Base-by-base conservation (phyloP, 2,113 vertebrate genomes). In the Microcebus ravelobensis region DNA sequence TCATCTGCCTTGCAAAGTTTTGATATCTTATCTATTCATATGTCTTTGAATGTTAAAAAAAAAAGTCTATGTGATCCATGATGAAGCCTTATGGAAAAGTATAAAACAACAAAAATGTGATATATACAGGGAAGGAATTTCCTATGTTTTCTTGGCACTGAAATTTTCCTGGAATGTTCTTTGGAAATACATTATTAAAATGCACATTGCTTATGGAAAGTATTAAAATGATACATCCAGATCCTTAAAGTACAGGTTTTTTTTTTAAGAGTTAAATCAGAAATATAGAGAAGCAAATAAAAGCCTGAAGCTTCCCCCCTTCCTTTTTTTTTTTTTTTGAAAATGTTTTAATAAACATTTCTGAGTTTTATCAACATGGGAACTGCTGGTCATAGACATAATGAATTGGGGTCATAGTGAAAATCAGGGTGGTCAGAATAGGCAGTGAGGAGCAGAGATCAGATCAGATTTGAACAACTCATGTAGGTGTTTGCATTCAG, bases 131-230 rank as follows among this genome's bases (percentile, higher is more conserved):
- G 31, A 97, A 95, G 4, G 23, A 92, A 85, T 92, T 85, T 92
- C 31, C 63, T 91, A 59, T 90, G 55, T 68, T 88, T 91, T 90
- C 79, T 95, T 92, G 88, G 84, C n/a, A 42, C 34, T 65, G 57
- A 92, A 39, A 91, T 70, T 92, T 93, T 92, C 21, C 85, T 90
- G 31, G 31, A 97, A 77, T 90, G 5, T 77, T 86, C 39, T 88
- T 91, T 96, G 61, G 67, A 96, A 96, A 90, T 74, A 36, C 8
- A 74, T 81, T 85, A 70, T 95, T 92, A 81, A 84, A 96, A 95
- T 61, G 27, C 36, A 85, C 13, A 81, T 84, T 91, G 42, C 68
- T 92, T 86, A 74, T 15, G 34, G 3, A 55, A 90, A 84, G 9
- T 81, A 84, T 93, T 96, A 90, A 91, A 95, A 73, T 79, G 59